These are phyloP conservation scores for Cynopterus sphinx DNA, from an alignment of 2,797 vertebrate genomes.

Conservation along the genomic window DNA sequence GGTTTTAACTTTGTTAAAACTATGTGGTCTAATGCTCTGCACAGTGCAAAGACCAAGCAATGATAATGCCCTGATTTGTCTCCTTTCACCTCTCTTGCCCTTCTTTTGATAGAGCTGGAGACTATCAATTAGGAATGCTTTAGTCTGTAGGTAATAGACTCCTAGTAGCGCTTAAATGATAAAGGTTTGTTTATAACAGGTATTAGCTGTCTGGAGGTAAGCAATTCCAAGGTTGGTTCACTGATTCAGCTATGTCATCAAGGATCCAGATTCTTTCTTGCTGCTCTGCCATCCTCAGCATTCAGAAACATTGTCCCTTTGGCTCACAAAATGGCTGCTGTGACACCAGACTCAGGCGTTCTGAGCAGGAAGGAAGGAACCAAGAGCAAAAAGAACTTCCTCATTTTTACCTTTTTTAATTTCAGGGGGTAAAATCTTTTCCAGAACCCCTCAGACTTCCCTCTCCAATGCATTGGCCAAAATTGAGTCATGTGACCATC, in stretches of 20 bases:
- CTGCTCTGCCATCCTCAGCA: neutral
- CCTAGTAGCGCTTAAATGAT: neutral
- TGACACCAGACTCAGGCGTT: neutral
- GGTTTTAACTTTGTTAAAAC: neutral
- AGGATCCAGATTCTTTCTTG: neutral
- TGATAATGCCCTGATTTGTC: neutral
- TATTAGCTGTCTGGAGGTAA: neutral
- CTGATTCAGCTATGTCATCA: neutral
- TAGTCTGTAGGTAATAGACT: neutral
- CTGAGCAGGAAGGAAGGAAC: neutral
- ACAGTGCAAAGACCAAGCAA: neutral
- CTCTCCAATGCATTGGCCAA: neutral
- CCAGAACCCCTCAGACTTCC: neutral
- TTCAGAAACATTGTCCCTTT: neutral
- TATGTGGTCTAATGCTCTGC: neutral
- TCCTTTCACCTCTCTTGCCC: neutral
- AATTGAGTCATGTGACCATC: neutral
- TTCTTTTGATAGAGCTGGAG: neutral
- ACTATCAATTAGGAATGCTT: neutral
- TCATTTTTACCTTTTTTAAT: neutral
- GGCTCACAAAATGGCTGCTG: neutral
- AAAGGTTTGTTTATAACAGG: neutral
- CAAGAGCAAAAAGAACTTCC: neutral
- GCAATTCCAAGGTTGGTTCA: neutral
- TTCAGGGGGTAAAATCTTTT: neutral